Base-by-base conservation (phyloP, 2,797 vertebrate genomes). In the Bovichtus variegatus region DNA sequence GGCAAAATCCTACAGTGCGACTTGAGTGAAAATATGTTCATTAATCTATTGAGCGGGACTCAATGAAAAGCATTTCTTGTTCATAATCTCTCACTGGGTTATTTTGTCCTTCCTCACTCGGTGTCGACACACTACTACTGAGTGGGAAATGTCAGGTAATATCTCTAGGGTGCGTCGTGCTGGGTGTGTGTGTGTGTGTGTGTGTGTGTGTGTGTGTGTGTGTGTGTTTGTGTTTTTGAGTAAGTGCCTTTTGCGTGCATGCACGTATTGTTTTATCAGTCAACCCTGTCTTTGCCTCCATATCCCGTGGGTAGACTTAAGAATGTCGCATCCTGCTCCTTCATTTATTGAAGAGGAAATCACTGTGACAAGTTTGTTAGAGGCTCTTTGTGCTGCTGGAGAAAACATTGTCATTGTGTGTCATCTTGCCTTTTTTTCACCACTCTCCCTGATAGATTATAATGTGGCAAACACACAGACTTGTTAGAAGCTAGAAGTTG, bases 1-100 rank as follows among this genome's bases (percentile, higher is more conserved):
- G 91, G 89, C 88, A 91, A 92, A 91, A 89, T 87, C 78, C 84
- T 82, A 83, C 89, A 83, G 81, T 80, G 89, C 86, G 91, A 91
- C 88, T 90, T 88, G 87, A 89, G 89, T 83, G 82, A 89, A 91
- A 92, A 92, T 90, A 88, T 92, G 91, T 92, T 91, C 89, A 93
- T 93, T 92, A 92, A 93, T 94, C 90, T 87, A 72, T 80, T 58
- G 88, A 91, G 87, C 82, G 85, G 86, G 85, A 89, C 76, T 86
- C 84, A 76, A 80, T 84, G 83, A 91, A 85, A 93, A 91, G 72
- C 79, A 74, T 89, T 91, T 91, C 83, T 89, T 91, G 91, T 91
- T 91, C 88, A 92, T 91, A 89, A 93, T 92, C 89, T 89, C 82
- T 84, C 36, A 74, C 81, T 63, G 82, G 73, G 82, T 84, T 84